Evolutionary conservation across 1,140 invertebrate genomes (phyloP), one percentile per base, ranked within the genome.

Genomic region (Drosophila sucinea): DNA sequence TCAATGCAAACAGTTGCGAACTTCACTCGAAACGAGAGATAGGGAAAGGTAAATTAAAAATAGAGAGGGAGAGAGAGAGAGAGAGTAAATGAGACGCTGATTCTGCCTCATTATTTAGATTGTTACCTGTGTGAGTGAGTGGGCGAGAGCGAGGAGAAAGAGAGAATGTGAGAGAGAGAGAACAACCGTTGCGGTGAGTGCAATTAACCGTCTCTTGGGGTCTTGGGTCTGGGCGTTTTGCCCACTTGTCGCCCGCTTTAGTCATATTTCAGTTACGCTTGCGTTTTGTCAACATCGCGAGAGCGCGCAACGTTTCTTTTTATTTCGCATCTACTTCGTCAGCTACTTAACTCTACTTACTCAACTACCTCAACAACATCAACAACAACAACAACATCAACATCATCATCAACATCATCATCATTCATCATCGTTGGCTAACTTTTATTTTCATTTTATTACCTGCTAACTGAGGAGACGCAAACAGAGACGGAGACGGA

Each of bases 261-360:
- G 84, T 89, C 84, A 89, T 89, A 84, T 77, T 89, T 89, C 74
- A 89, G 84, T 89, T 81, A 89, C 84, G 84, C 84, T 87, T 83
- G 80, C 84, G 84, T 78, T 89, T 83, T 89, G 83, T 87, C 83
- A 84, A 83, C 83, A 78, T 83, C 84, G 83, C 79, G 82, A 82
- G 83, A 79, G 73, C 79, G 73, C 79, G 75, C 83, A 77, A 61
- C 61, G 65, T 29, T 29, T 51, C n/a, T 68, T 17, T 17, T 17
- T 17, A 17, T 17, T 17, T 58, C 33, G 38, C 41, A 29, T 41
- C 41, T 23, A 10, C 27, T 64, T 25, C 38, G 33, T 23, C 32
- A 30, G 66, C 55, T 63, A 71, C 71, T 62, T 35, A 32, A 17
- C 17, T 17, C 30, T 65, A 11, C 1, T 11, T 38, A 2, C 32